Evolutionary conservation across 2,113 vertebrate genomes (phyloP).

Genomic region (Grammomys surdaster): DNA sequence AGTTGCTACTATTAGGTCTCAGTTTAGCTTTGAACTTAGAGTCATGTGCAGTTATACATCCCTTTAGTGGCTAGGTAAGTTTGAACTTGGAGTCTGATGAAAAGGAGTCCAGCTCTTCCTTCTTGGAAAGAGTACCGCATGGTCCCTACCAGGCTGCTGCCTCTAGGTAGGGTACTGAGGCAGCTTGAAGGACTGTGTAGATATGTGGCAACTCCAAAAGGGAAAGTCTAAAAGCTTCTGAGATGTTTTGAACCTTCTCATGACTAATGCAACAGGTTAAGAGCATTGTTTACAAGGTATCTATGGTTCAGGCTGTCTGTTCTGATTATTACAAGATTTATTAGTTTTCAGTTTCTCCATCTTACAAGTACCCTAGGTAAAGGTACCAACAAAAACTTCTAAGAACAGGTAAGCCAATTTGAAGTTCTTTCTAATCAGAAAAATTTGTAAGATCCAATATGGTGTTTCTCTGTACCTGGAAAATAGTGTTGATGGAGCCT

Average conservation of each 20-base stretch:
- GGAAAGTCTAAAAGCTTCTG: not conserved
- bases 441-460: not conserved
- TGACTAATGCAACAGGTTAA: not conserved
- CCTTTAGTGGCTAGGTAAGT: not conserved
- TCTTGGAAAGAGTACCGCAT: not conserved
- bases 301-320: not conserved
- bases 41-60: accelerated
- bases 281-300: not conserved
- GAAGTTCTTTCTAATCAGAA: not conserved
- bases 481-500: not conserved
- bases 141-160: too few species aligned
- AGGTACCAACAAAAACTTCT: not conserved
- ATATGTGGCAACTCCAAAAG: not conserved
- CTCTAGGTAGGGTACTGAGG: too few species aligned
- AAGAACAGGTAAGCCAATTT: not conserved
- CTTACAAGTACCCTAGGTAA: not conserved
- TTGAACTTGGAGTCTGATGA: not conserved
- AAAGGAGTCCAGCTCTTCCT: not conserved
- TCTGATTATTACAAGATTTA: not conserved
- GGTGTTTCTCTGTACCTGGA: not conserved
- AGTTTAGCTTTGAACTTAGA: not conserved
- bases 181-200: not conserved
- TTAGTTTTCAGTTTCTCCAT: not conserved
- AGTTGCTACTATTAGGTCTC: not conserved
- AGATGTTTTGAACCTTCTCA: not conserved